phyloP scores from a whole-genome alignment of 2,113 vertebrate species.

The Microtus richardsoni region DNA sequence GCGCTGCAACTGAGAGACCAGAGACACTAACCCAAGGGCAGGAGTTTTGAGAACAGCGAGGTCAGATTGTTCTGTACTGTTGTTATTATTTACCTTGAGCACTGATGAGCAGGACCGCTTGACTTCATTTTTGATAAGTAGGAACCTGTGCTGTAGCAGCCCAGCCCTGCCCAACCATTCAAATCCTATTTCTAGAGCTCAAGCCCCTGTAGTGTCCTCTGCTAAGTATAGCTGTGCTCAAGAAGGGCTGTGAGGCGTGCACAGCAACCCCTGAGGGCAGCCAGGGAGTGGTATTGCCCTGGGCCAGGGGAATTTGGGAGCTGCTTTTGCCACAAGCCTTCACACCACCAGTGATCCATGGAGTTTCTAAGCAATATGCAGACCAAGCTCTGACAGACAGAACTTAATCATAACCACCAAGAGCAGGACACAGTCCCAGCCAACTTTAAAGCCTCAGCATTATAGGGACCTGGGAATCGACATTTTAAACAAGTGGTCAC shows the following conservation, averaged over 20 bases:
- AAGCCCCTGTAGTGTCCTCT: neutral
- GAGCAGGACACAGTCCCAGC: neutral
- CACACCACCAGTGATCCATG: neutral
- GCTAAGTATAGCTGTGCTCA: neutral
- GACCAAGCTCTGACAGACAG: neutral
- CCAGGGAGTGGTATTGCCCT: neutral
- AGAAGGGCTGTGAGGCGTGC: neutral
- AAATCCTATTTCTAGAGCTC: neutral
- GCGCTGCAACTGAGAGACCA: neutral
- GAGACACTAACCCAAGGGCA: neutral
- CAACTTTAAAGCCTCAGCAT: neutral
- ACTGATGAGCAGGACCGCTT: neutral
- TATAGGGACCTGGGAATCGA: neutral
- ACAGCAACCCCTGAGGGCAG: neutral
- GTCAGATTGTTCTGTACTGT: neutral
- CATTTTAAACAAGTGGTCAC: neutral
- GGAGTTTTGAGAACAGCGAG: constrained; percentile 22
- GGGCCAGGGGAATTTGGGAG: neutral
- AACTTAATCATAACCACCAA: neutral
- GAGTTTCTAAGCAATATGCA: constrained; percentile 17
- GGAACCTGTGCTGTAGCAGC: neutral
- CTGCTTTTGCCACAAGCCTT: constrained; percentile 18
- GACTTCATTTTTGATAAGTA: neutral
- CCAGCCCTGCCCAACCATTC: neutral
- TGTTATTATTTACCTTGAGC: constrained; percentile 29